phyloP scores from a whole-genome alignment of 30 jellyfish, hydroid and myxozoan genomes.

The Aurelia aurita region DNA sequence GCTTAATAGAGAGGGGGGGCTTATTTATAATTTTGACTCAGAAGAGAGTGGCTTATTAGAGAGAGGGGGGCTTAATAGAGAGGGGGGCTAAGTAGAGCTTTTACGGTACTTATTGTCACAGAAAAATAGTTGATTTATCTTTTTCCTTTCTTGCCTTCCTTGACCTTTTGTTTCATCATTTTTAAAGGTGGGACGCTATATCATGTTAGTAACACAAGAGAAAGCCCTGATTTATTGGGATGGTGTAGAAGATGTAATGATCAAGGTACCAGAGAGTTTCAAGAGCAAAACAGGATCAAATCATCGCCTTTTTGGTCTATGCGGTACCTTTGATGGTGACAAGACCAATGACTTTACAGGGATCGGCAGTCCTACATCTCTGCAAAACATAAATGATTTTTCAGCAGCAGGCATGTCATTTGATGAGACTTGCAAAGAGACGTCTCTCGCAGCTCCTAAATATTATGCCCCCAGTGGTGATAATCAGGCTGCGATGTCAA shows the following conservation, averaged over 20 bases:
- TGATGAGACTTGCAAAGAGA: constrained; percentile 75
- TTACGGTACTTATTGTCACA: too few species aligned
- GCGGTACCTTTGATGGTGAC: constrained; percentile 97
- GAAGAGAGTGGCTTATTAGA: too few species aligned
- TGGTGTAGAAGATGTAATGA: constrained; percentile 94
- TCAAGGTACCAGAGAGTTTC: constrained; percentile 86
- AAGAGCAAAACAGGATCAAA: constrained; percentile 54
- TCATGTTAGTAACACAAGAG: constrained; percentile 89
- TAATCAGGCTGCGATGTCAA: constrained; percentile 7
- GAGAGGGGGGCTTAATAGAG: too few species aligned
- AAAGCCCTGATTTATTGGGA: constrained; percentile 87
- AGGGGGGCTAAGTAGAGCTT: too few species aligned
- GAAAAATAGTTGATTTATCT: too few species aligned
- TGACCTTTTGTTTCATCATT: not conserved
- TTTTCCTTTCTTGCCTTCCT: too few species aligned
- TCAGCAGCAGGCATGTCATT: constrained; percentile 40
- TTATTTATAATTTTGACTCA: too few species aligned
- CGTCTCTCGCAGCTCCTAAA: constrained; percentile 25
- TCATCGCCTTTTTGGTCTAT: constrained; percentile 91
- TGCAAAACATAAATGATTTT: constrained; percentile 44
- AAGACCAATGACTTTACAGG: constrained; percentile 77
- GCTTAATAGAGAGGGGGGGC: too few species aligned
- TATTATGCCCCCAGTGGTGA: constrained; percentile 63
- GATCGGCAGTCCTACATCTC: constrained; percentile 20
- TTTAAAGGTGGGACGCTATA: constrained; percentile 95